Evolutionary conservation across 1,140 invertebrate genomes (phyloP).

Genomic region (Planococcus citri): DNA sequence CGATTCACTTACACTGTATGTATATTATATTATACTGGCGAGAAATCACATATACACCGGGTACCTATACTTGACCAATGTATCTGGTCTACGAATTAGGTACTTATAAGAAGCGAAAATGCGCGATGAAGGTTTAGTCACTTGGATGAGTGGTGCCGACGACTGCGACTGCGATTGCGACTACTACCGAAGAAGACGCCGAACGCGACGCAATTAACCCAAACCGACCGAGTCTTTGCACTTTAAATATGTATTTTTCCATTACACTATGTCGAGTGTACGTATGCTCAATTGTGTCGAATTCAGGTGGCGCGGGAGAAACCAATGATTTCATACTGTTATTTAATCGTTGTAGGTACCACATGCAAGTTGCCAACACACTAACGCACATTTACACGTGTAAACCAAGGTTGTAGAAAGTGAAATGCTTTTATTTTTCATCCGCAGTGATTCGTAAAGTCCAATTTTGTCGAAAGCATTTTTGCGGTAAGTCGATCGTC

Average conservation of each 20-base stretch:
- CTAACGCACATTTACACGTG: neutral
- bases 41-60: too few species aligned
- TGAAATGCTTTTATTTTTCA: neutral
- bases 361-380: neutral
- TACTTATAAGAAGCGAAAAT: too few species aligned
- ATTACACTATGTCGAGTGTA: neutral
- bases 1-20: neutral
- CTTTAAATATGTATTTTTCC: neutral
- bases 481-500: too few species aligned
- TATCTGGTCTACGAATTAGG: too few species aligned
- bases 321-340: slow-evolving; percentile 16
- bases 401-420: slow-evolving; percentile 15
- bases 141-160: too few species aligned
- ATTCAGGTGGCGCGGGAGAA: slow-evolving; percentile 1
- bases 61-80: neutral
- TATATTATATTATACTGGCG: too few species aligned
- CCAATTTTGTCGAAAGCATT: too few species aligned
- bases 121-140: too few species aligned
- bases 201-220: neutral
- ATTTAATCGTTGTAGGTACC: neutral
- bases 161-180: neutral
- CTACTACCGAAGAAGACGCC: neutral
- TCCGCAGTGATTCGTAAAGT: neutral
- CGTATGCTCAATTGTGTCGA: neutral
- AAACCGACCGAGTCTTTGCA: neutral